phyloP scores from a whole-genome alignment of 2,113 vertebrate species.

The Ophiodon elongatus region DNA sequence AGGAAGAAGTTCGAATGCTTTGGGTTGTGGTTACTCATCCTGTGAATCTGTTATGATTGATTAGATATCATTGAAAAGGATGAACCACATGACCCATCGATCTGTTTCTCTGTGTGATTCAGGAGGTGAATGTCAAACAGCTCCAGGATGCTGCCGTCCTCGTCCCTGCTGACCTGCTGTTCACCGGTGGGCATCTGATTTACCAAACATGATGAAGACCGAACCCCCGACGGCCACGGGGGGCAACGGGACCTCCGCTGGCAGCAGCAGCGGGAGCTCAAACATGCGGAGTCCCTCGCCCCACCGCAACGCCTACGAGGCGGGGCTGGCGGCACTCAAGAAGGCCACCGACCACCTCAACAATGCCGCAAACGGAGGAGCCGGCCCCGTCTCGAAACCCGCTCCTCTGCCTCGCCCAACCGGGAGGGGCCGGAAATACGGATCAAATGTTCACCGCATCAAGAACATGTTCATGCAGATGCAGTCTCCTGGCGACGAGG shows the following conservation, averaged over 20 bases:
- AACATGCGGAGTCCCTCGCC: slow-evolving; percentile 93
- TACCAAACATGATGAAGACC: slow-evolving; percentile 94
- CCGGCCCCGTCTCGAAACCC: slow-evolving; percentile 82
- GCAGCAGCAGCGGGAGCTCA: slow-evolving; percentile 62
- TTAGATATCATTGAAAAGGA: not conserved
- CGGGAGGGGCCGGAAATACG: slow-evolving; percentile 90
- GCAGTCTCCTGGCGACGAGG: slow-evolving; percentile 88
- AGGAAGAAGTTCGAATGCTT: not conserved
- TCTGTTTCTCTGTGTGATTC: slow-evolving; percentile 25
- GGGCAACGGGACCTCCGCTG: slow-evolving; percentile 68
- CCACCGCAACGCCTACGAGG: slow-evolving; percentile 95
- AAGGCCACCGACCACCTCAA: slow-evolving; percentile 86
- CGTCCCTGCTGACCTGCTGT: slow-evolving; percentile 54
- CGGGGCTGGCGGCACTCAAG: slow-evolving; percentile 92
- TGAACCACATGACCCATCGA: not conserved
- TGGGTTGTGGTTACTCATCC: not conserved
- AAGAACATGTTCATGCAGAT: slow-evolving; percentile 99
- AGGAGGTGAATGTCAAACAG: slow-evolving; percentile 62
- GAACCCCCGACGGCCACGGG: slow-evolving; percentile 86
- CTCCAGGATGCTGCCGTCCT: slow-evolving; percentile 81
- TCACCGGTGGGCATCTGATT: slow-evolving; percentile 74
- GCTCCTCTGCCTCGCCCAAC: slow-evolving; percentile 77
- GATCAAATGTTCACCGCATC: slow-evolving; percentile 98
- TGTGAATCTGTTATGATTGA: not conserved
- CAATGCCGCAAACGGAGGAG: slow-evolving; percentile 85